Evolutionary conservation across 1,140 invertebrate species (phyloP).

Genomic region (Drosophila nigrodunni): DNA sequence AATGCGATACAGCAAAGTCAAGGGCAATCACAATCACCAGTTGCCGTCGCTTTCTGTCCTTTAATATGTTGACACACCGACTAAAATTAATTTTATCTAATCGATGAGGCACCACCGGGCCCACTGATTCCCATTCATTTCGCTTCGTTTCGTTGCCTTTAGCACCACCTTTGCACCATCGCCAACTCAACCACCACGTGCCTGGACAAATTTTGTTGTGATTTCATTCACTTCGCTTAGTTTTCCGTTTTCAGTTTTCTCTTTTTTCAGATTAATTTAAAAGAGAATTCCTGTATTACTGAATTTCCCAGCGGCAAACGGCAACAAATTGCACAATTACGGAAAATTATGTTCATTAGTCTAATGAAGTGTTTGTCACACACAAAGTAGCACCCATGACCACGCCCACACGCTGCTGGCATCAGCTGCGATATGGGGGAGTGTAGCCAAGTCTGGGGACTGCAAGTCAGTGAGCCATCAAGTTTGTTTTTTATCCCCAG

Average conservation of each 20-base stretch:
- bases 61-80: constrained; percentile 52
- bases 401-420: constrained; percentile 41
- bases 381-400: constrained; percentile 28
- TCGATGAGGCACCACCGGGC: constrained; percentile 53
- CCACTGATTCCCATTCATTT: constrained; percentile 1
- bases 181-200: constrained; percentile 23
- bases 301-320: constrained; percentile 37
- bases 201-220: constrained; percentile 15
- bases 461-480: constrained; percentile 15
- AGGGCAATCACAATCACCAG: constrained; percentile 47
- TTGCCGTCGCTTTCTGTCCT: constrained; percentile 5
- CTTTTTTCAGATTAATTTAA: constrained; percentile 10
- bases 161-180: background rate
- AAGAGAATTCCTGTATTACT: background rate
- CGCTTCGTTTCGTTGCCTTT: constrained; percentile 42
- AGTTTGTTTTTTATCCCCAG: constrained; percentile 12
- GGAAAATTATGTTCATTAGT: constrained; percentile 77
- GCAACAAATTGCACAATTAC: constrained; percentile 63
- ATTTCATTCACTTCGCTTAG: constrained; percentile 44
- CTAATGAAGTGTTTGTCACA: constrained; percentile 75
- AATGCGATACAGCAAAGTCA: constrained; percentile 60
- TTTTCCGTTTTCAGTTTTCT: constrained; percentile 40
- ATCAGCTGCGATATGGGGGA: background rate
- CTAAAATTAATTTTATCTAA: constrained; percentile 83
- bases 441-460: background rate